A percentile compares a stretch with the other conserved stretches of the same genome.
phyloP scores from a whole-genome alignment of 1,140 invertebrate genomes.

The Cotesia vestalis region DNA sequence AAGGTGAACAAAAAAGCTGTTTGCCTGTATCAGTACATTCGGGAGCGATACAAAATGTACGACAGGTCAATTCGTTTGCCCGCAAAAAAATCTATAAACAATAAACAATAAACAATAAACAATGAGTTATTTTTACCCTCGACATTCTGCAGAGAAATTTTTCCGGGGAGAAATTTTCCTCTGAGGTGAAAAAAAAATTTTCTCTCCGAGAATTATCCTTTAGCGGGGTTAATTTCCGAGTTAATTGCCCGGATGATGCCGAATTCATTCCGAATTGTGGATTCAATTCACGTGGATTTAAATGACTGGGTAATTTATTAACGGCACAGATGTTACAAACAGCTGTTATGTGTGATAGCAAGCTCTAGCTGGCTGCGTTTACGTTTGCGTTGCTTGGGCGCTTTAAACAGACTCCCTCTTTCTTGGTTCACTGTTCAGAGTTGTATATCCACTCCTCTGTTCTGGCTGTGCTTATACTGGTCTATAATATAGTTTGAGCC shows the following conservation, averaged over 20 bases:
- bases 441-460: not conserved
- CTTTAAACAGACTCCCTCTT: not conserved
- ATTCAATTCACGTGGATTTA: constrained; percentile 18
- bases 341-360: constrained; percentile 29
- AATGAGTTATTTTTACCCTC: not conserved
- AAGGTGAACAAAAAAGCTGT: not conserved
- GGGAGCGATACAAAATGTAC: constrained; percentile 19
- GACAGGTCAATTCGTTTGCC: constrained; percentile 30
- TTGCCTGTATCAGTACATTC: constrained; percentile 7
- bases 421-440: not conserved
- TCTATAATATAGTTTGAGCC: too few species aligned
- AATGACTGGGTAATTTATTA: constrained; percentile 28
- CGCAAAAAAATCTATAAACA: constrained; percentile 13
- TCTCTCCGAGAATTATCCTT: too few species aligned
- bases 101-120: constrained; percentile 6
- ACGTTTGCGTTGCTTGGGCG: not conserved
- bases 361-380: too few species aligned
- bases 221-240: too few species aligned
- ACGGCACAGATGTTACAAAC: constrained; percentile 36
- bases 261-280: too few species aligned
- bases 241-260: too few species aligned
- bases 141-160: too few species aligned
- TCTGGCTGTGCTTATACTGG: not conserved
- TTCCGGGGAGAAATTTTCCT: too few species aligned
- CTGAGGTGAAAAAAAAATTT: not conserved